Conservation (phyloP, 2,113 vertebrate genomes). For the Bubalus kerabau region DNA sequence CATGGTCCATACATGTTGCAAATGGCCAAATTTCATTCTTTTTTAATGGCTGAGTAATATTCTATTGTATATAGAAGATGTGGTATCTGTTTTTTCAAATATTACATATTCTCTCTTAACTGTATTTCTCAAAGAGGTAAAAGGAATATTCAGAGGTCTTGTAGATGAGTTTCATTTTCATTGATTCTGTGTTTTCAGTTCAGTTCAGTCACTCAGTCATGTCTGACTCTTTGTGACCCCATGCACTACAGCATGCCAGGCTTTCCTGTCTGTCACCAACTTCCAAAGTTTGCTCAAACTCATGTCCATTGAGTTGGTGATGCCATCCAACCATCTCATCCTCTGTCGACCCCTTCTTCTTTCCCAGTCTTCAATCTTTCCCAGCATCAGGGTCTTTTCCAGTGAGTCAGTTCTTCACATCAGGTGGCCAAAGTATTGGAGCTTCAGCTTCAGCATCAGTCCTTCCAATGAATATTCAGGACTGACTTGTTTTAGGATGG, state of each 20-base stretch:
- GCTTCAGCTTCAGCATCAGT: not conserved
- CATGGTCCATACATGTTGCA: not conserved
- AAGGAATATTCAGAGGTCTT: not conserved
- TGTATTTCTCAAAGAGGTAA: not conserved
- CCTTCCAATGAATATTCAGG: not conserved
- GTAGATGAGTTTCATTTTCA: not conserved
- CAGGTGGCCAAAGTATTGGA: not conserved
- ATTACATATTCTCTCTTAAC: not conserved
- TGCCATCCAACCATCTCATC: not conserved
- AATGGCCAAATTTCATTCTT: not conserved
- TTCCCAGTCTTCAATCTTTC: not conserved
- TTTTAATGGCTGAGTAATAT: not conserved
- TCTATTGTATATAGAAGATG: not conserved
- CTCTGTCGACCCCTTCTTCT: not conserved
- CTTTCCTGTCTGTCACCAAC: not conserved
- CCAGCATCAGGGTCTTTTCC: not conserved
- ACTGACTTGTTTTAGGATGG: not conserved
- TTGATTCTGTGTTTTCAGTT: not conserved
- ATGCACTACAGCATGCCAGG: rapidly evolving
- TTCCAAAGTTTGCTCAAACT: rapidly evolving
- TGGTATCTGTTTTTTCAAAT: not conserved
- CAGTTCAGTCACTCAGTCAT: not conserved
- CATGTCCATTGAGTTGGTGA: not conserved
- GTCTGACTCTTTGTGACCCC: not conserved
- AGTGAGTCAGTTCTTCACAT: not conserved